Base-by-base conservation (phyloP, 1,140 invertebrate genomes). In the Venturia canescens region DNA sequence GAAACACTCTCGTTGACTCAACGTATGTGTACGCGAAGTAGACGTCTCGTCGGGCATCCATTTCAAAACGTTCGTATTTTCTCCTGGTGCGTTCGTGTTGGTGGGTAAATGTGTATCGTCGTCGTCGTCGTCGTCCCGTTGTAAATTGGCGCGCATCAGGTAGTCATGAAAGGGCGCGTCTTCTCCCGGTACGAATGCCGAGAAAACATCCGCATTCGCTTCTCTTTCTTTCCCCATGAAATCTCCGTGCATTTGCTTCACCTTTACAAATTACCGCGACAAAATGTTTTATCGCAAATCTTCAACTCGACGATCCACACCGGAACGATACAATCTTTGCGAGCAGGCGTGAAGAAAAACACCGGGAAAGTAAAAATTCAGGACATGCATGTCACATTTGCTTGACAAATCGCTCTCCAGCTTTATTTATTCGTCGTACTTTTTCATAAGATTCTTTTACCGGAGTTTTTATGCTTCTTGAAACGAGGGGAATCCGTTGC, bases 141-240 rank as follows among this genome's bases (percentile, higher is more conserved):
- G 70, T 80, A 80, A 80, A 83, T 83, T 80, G 82, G 83, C 83
- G 84, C 84, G 82, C 86, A 86, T 87, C 83, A 86, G 86, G 86
- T 87, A 83, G 82, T 87, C 83, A 84, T 87, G 85, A 85, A 85
- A 86, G 82, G 67, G 57, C 38, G 57, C 38, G 18, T 57, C n/a
- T 80, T 79, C 26, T 57, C 27, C 23, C 29, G 21, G 21, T 60
- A 72, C 21, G 26, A 31, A 50, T 21, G 21, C 34, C 34, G 21
- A 38, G 21, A 48, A 16, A 57, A 57, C 53, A 57, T 72, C 9
- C n/a, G 13, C 34, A 23, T 6, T 21, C 44, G 29, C 27, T 71
- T 72, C 11, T 80, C 50, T 57, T 34, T 75, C 44, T 67, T 57
- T 27, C 34, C 1, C 18, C 27, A 31, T 27, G 31, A 70, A 38